Percentiles rank a stretch among this genome's conserved stretches.
Conservation (phyloP, 2,888 invertebrate species). For the Hanleya hanleyi region DNA sequence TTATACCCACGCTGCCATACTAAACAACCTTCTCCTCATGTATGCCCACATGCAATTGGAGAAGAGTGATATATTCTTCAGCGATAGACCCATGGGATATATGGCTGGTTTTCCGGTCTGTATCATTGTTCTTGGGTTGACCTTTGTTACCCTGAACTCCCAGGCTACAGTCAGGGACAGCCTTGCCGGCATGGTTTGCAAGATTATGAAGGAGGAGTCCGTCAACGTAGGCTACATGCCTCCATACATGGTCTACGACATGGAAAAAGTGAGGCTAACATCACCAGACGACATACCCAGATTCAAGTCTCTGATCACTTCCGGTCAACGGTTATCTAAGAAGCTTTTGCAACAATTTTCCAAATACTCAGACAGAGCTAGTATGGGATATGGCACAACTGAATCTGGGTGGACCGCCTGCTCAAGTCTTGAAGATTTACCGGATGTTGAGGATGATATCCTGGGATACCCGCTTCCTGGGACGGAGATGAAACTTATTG, state of each 20-base stretch:
- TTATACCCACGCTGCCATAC: not conserved
- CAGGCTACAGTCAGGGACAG: not conserved
- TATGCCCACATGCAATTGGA: not conserved
- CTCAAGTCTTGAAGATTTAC: not conserved
- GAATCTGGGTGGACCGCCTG: not conserved
- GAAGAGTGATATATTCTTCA: constrained; percentile 7
- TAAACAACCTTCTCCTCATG: not conserved
- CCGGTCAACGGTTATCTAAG: constrained; percentile 3
- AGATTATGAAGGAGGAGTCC: not conserved
- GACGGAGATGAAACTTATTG: constrained; percentile 1
- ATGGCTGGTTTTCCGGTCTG: not conserved
- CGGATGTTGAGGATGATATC: not conserved
- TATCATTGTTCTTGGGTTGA: not conserved
- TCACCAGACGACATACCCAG: not conserved
- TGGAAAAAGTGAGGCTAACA: not conserved
- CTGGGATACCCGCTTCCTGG: not conserved
- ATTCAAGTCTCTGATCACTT: not conserved
- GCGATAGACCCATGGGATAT: constrained; percentile 13
- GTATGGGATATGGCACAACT: not conserved
- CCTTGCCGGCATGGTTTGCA: not conserved
- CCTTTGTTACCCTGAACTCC: not conserved
- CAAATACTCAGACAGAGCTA: not conserved
- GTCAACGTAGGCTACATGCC: not conserved
- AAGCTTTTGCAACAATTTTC: not conserved
- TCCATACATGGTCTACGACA: not conserved